Evolutionary conservation across 2,797 vertebrate genomes (phyloP), one percentile per base, ranked within the genome.

Genomic region (Pelochelys cantorii): DNA sequence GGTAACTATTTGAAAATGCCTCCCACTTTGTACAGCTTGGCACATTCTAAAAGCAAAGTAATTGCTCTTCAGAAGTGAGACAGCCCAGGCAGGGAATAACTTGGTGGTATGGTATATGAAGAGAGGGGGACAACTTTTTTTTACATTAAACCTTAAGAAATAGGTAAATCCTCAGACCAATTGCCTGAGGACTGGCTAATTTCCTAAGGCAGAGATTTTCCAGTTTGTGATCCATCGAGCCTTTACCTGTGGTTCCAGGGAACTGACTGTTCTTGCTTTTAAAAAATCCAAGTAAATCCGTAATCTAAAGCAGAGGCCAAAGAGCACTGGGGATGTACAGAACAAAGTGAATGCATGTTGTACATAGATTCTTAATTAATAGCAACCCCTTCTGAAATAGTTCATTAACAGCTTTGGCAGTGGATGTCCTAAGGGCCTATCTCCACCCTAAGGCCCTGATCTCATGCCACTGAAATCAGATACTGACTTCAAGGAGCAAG

Each of bases 171-270:
- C 57, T 75, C 59, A 84, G 86, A 87, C 78, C 80, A 90, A 80
- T 93, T 57, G 81, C 57, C 12, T 93, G 68, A 79, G 29, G 77
- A 86, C 92, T 92, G 91, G 81, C 55, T 93, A 71, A 59, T n/a
- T 37, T n/a, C 18, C 15, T 89, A 95, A 92, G 89, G 81, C 65
- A 91, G 90, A 79, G 71, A 79, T 92, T 94, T 81, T 59, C 13
- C 8, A 88, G 71, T 29, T 79, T 55, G 56, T 89, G 86, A 92
- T 91, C 84, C 77, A 59, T 48, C 71, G 57, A 27, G 77, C 86
- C 18, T 68, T 91, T 85, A 53, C 53, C 53, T 83, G 86, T 86
- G 59, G 92, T 77, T 85, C n/a, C 10, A 83, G 86, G 52, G 57
- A 81, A 55, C 14, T 90, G 34, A 23, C 29, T 92, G 82, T 81